Evolutionary conservation across 1,140 invertebrate genomes (phyloP).

Genomic region (Drosophila setifemur): DNA sequence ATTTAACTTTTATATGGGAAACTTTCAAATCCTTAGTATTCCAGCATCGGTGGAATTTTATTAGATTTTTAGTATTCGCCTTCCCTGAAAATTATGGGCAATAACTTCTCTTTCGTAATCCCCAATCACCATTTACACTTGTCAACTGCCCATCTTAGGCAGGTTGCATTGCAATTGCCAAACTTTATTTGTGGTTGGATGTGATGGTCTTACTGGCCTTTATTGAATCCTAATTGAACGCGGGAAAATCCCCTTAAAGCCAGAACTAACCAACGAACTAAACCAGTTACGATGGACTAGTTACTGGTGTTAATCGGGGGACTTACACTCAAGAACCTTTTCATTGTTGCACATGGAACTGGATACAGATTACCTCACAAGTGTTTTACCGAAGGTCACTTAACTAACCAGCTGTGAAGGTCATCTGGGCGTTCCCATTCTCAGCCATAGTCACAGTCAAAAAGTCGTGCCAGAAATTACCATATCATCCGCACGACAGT

Average conservation of each 20-base stretch:
- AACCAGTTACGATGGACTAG: slow-evolving; percentile 5
- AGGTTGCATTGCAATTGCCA: neutral
- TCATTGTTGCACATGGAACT: slow-evolving; percentile 12
- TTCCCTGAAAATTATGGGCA: neutral
- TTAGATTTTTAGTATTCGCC: too few relatives aligned
- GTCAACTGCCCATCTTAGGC: neutral
- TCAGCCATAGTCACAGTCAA: slow-evolving; percentile 1
- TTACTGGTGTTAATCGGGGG: too few relatives aligned
- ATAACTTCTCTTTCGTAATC: neutral
- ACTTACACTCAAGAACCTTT: slow-evolving; percentile 21
- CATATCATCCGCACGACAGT: slow-evolving; percentile 9
- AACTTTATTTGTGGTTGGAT: neutral
- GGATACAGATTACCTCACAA: slow-evolving; percentile 12
- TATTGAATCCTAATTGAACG: neutral
- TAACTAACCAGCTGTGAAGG: slow-evolving; percentile 11
- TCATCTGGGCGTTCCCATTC: slow-evolving; percentile 17
- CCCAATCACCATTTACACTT: neutral
- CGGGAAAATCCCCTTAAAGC: neutral
- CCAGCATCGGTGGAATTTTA: too few relatives aligned
- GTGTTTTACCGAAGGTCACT: slow-evolving; percentile 12
- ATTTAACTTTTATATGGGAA: too few relatives aligned
- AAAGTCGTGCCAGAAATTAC: slow-evolving; percentile 16
- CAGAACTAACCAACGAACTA: neutral
- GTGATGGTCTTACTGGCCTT: too few relatives aligned
- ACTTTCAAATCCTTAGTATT: too few relatives aligned